Conservation (phyloP, 2,888 invertebrate species). For the Drosophila atripex region DNA sequence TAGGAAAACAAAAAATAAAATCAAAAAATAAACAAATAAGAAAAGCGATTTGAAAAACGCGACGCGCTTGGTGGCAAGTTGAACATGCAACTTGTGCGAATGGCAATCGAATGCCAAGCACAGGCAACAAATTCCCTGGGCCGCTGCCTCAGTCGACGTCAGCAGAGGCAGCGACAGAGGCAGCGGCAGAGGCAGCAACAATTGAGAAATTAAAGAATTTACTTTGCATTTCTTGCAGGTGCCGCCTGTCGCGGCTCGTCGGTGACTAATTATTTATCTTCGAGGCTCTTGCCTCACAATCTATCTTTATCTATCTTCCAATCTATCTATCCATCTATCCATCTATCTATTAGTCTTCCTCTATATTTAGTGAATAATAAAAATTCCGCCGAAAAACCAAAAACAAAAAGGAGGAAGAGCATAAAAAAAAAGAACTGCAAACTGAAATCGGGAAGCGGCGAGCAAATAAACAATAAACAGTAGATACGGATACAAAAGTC, state of each 20-base stretch:
- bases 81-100: slow-evolving; percentile 74
- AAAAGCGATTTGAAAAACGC: slow-evolving; percentile 3
- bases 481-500: slow-evolving; percentile 8
- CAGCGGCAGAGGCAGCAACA: slow-evolving; percentile 42
- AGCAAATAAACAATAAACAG: slow-evolving; percentile 41
- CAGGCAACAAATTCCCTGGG: slow-evolving; percentile 21
- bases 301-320: not conserved
- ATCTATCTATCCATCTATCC: slow-evolving; percentile 3
- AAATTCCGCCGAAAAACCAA: slow-evolving; percentile 35
- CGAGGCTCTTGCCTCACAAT: not conserved
- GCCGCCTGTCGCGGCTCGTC: slow-evolving; percentile 24
- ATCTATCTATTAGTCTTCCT: slow-evolving; percentile 34
- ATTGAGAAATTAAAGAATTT: slow-evolving; percentile 60
- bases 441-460: slow-evolving; percentile 19
- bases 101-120: slow-evolving; percentile 60
- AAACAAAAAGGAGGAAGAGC: slow-evolving; percentile 7
- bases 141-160: slow-evolving; percentile 3
- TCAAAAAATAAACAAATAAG: slow-evolving; percentile 19
- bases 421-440: slow-evolving; percentile 26
- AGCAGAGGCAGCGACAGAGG: slow-evolving; percentile 18
- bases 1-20: not conserved
- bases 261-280: slow-evolving; percentile 31
- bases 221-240: slow-evolving; percentile 48
- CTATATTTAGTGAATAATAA: slow-evolving; percentile 71
- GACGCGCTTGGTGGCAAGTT: slow-evolving; percentile 14